phyloP scores from a whole-genome alignment of 2,113 vertebrate genomes.

The Anas platyrhynchos region DNA sequence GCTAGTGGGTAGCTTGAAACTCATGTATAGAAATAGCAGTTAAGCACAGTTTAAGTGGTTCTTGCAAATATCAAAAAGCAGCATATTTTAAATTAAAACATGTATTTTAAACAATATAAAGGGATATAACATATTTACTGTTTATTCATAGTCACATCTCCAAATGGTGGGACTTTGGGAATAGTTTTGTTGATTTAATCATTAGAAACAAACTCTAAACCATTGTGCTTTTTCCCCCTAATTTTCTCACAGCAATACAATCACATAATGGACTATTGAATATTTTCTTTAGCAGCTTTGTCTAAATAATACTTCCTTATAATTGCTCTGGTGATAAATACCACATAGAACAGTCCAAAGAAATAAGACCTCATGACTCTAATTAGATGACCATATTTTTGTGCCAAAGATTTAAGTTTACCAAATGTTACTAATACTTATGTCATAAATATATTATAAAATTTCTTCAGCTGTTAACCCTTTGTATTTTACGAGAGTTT shows the following conservation, averaged over 20 bases:
- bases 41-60: not conserved
- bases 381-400: not conserved
- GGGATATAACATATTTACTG: not conserved
- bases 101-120: not conserved
- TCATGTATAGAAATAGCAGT: not conserved
- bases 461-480: not conserved
- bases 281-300: not conserved
- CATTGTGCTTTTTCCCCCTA: rapidly evolving
- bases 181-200: not conserved
- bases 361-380: not conserved
- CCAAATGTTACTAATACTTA: not conserved
- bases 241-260: not conserved
- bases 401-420: not conserved
- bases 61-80: not conserved
- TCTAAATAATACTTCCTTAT: not conserved
- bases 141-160: not conserved
- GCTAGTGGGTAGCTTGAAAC: not conserved
- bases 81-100: not conserved
- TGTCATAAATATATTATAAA: not conserved
- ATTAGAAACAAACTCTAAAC: not conserved
- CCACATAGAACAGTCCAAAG: not conserved
- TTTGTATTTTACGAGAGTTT: not conserved
- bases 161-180: not conserved
- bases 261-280: not conserved
- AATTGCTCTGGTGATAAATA: not conserved